Conservation (phyloP, 2,113 vertebrate genomes). For the Eleginops maclovinus region DNA sequence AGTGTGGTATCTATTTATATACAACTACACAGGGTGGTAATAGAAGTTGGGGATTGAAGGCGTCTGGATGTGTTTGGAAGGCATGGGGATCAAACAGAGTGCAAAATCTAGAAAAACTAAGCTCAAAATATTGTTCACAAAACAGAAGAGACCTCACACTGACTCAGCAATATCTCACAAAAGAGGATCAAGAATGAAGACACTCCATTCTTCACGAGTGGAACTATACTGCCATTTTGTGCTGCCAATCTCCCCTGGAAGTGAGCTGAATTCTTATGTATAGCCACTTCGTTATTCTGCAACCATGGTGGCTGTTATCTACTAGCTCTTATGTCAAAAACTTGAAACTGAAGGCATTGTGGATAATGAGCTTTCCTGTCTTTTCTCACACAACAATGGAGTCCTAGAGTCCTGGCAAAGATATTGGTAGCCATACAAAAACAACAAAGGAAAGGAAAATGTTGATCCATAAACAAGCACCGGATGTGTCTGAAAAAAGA, state of each 20-base stretch:
- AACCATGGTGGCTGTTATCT: slow-evolving; percentile 42
- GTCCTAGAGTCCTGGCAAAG: slow-evolving; percentile 54
- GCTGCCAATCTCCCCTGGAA: slow-evolving; percentile 12
- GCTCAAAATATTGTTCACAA: slow-evolving; percentile 63
- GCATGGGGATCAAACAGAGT: slow-evolving; percentile 36
- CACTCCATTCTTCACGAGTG: slow-evolving; percentile 14
- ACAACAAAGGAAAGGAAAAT: slow-evolving; percentile 33
- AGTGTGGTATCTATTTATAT: slow-evolving; percentile 73
- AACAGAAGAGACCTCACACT: slow-evolving; percentile 50
- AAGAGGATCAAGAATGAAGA: slow-evolving; percentile 46
- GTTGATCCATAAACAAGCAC: slow-evolving; percentile 51
- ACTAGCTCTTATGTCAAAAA: slow-evolving; percentile 40
- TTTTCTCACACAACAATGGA: slow-evolving; percentile 55
- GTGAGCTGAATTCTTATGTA: slow-evolving; percentile 41
- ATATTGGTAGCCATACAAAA: slow-evolving; percentile 50
- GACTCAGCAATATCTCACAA: slow-evolving; percentile 61
- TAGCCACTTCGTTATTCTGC: slow-evolving; percentile 22
- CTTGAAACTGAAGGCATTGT: slow-evolving; percentile 45
- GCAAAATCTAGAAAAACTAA: slow-evolving; percentile 53
- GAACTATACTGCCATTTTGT: slow-evolving; percentile 29
- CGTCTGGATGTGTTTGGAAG: slow-evolving; percentile 13
- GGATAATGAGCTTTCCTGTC: slow-evolving; percentile 65
- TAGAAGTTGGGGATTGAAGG: slow-evolving; percentile 27
- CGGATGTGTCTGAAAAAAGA: slow-evolving; percentile 49
- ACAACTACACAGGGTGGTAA: slow-evolving; percentile 42